phyloP scores from a whole-genome alignment of 2,113 vertebrate genomes.

The Thalassarche chlororhynchos region DNA sequence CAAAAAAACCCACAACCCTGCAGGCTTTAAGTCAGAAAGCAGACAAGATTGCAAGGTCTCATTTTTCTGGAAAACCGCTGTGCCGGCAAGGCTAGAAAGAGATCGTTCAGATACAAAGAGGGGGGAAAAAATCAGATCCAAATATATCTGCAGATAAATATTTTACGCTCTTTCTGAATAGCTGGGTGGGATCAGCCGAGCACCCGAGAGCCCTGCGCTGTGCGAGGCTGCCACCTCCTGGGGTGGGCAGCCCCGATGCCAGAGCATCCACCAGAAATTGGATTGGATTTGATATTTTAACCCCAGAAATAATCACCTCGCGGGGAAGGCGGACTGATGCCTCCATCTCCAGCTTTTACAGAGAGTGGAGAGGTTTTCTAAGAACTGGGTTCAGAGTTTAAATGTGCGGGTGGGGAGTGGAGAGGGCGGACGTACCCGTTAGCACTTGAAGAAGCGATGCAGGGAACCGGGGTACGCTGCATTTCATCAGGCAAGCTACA shows the following conservation, averaged over 20 bases:
- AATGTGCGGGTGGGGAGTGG: accelerated
- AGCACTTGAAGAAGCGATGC: neutral
- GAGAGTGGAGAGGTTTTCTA: neutral
- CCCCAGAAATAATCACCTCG: neutral
- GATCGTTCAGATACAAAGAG: neutral
- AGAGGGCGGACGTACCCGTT: neutral
- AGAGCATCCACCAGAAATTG: neutral
- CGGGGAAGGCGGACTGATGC: accelerated
- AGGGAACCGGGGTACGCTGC: accelerated
- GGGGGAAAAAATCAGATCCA: neutral
- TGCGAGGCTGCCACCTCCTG: slow-evolving; percentile 59
- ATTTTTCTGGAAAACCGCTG: slow-evolving; percentile 8
- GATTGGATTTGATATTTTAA: neutral
- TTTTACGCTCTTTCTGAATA: neutral
- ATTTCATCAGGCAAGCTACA: neutral
- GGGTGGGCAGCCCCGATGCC: neutral
- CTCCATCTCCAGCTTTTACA: neutral
- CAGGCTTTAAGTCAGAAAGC: neutral
- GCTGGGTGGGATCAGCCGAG: neutral
- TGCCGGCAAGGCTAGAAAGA: neutral
- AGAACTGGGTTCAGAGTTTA: neutral
- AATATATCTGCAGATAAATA: slow-evolving; percentile 39
- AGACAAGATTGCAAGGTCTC: neutral
- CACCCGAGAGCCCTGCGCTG: neutral
- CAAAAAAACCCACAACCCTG: neutral